Conservation (phyloP, 2,113 vertebrate species). For the Tachuris rubrigastra region DNA sequence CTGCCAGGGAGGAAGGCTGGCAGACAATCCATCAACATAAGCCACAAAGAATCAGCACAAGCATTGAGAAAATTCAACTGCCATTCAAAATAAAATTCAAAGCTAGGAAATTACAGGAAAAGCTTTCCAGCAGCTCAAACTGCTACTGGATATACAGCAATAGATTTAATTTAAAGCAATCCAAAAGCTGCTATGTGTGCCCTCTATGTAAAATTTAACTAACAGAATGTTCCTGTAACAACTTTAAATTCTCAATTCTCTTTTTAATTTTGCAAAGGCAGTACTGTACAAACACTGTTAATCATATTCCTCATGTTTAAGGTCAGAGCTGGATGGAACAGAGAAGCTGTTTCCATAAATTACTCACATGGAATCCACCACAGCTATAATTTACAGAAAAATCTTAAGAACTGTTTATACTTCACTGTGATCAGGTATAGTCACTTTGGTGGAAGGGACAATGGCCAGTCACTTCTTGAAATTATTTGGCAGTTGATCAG, state of each 20-base stretch:
- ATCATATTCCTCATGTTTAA: neutral
- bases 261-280: slow-evolving; percentile 21
- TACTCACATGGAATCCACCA: neutral
- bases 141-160: neutral
- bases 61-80: neutral
- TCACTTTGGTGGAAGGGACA: neutral
- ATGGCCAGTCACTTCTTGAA: neutral
- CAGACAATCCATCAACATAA: slow-evolving; percentile 33
- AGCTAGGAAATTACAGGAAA: slow-evolving; percentile 10
- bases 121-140: neutral
- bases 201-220: neutral
- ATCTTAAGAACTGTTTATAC: neutral
- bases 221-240: neutral
- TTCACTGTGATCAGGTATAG: neutral
- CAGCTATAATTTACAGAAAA: neutral
- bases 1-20: slow-evolving; percentile 5
- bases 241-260: slow-evolving; percentile 20
- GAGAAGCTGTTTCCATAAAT: neutral
- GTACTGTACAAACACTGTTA: neutral
- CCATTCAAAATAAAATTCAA: slow-evolving; percentile 38
- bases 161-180: slow-evolving; percentile 1
- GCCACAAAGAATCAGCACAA: neutral
- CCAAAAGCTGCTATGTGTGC: neutral
- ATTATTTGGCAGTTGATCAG: neutral
- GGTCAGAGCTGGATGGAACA: neutral